phyloP scores from a whole-genome alignment of 2,888 invertebrate species.

The Callimorpha dominula region DNA sequence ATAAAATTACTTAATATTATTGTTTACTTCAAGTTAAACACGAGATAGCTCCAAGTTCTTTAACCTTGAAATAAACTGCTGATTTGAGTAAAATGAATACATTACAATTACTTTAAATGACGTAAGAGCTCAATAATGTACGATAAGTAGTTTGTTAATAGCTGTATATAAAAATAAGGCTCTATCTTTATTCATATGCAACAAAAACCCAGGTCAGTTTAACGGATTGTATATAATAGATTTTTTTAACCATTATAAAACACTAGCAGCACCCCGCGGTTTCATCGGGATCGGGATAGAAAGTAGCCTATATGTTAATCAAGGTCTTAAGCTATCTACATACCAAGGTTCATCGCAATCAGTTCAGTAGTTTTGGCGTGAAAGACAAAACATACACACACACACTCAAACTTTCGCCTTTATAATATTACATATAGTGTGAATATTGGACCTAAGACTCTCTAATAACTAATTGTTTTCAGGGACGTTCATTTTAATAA shows the following conservation, averaged over 20 bases:
- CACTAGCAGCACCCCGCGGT: too few species aligned
- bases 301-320: too few species aligned
- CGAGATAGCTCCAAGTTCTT: background rate
- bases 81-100: background rate
- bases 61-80: background rate
- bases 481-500: background rate
- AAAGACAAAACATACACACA: too few species aligned
- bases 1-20: background rate
- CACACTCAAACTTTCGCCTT: too few species aligned
- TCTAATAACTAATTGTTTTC: background rate
- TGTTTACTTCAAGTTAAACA: background rate
- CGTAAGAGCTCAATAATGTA: background rate
- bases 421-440: too few species aligned
- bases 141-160: background rate
- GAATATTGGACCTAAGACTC: background rate
- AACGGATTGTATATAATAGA: background rate
- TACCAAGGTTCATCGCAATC: too few species aligned
- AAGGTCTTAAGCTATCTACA: too few species aligned
- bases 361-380: too few species aligned
- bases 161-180: background rate
- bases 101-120: background rate
- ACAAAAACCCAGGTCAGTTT: background rate
- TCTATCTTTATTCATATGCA: background rate
- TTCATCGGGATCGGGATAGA: too few species aligned
- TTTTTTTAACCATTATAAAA: too few species aligned